Evolutionary conservation across 2,888 invertebrate species (phyloP), one percentile per base, ranked within the genome.

Genomic region (Cryptocephalus primarius): DNA sequence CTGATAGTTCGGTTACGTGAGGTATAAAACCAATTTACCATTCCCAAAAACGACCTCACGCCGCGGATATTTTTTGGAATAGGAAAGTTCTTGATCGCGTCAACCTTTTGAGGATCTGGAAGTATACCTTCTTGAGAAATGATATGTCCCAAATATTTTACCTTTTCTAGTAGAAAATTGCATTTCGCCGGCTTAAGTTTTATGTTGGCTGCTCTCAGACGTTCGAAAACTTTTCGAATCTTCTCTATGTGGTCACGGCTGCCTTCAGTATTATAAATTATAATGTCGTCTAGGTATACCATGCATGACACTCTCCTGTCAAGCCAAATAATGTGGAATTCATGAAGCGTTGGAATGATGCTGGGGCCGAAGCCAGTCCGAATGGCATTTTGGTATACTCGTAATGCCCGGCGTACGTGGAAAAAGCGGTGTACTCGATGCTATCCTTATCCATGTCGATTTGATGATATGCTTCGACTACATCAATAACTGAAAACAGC

Each of bases 331-430:
- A 10, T 1, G 47, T 47, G 4, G 42, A 31, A 41, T 50, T 54
- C 50, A 54, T 54, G 13, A 51, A 51, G 8, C 43, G 32, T 36
- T 52, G 47, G 39, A 51, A 54, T 1, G 51, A 46, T 1, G 45
- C 42, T 4, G 51, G 51, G 4, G 49, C 46, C 14, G 48, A 50
- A 4, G 39, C 46, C 9, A 54, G 38, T 2, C 52, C 52, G 39
- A 54, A 50, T n/a, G 45, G 49, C 48, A 52, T 47, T 33, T 50
- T 52, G 3, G 33, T 13, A 33, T 51, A 54, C n/a, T 54, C 48
- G 33, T 44, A 52, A 32, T 51, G 54, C 9, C 46, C 46, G 22
- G 41, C 33, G 33, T 39, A 46, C n/a, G 51, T 49, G 14, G 46
- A 48, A 36, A 52, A 49, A 10, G 47, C 51, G 8, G 49, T 49